Evolutionary conservation across 2,888 invertebrate species (phyloP).

Genomic region (Fragum sueziense): DNA sequence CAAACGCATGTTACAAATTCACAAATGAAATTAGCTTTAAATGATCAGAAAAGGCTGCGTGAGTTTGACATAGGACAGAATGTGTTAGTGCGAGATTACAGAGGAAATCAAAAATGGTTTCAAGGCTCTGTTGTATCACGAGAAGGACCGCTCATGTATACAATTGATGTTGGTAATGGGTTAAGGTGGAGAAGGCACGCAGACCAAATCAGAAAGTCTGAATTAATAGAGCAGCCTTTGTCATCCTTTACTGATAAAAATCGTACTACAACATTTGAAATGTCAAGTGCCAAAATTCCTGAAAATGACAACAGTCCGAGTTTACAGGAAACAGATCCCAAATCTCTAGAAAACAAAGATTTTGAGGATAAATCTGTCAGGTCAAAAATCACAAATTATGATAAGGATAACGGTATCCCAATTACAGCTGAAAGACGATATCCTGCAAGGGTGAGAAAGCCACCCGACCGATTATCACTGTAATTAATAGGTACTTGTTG

Average conservation of each 20-base stretch:
- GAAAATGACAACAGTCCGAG: not conserved
- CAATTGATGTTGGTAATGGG: not conserved
- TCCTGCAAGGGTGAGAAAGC: no score
- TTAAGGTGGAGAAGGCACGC: not conserved
- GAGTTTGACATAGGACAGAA: not conserved
- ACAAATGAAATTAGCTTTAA: conserved; percentile 18
- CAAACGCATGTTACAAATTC: not conserved
- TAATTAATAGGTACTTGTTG: no score
- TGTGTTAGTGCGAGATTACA: not conserved
- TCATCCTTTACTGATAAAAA: not conserved
- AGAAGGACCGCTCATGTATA: not conserved
- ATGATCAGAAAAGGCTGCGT: not conserved
- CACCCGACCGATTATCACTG: no score
- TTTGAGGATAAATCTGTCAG: no score
- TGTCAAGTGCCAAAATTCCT: not conserved
- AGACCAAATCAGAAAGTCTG: not conserved
- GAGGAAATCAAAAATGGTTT: not conserved
- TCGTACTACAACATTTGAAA: not conserved
- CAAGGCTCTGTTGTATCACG: not conserved
- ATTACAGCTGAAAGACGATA: no score
- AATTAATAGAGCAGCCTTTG: not conserved
- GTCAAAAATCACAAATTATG: no score
- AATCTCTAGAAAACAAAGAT: no score
- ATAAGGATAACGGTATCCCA: no score
- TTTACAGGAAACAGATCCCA: no score